Evolutionary conservation across 2,113 vertebrate genomes (phyloP).

Genomic region (Melanocharis versteri): DNA sequence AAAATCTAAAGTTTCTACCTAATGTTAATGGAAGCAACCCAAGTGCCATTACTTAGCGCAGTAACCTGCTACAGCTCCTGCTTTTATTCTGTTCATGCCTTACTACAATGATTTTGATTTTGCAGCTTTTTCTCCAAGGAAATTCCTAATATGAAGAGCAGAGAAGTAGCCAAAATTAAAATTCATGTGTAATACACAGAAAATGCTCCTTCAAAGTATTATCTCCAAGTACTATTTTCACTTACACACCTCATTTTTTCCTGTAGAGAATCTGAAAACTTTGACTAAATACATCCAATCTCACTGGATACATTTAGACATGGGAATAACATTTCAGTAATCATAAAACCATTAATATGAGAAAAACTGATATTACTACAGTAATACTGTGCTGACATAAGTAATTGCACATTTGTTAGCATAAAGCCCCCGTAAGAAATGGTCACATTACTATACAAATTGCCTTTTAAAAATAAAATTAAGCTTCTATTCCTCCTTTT

Average conservation of each 20-base stretch:
- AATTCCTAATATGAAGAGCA: neutral
- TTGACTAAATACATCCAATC: slow-evolving; percentile 59
- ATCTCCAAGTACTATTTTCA: neutral
- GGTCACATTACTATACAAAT: slow-evolving; percentile 53
- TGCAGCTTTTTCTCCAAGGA: neutral
- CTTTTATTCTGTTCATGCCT: neutral
- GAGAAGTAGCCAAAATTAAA: neutral
- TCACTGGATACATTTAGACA: slow-evolving; percentile 50
- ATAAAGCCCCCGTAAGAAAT: slow-evolving; percentile 41
- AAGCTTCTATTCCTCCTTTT: slow-evolving; percentile 53
- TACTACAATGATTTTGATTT: neutral
- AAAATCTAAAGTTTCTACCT: neutral
- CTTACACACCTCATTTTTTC: neutral
- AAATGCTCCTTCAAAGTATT: neutral
- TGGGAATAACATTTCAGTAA: slow-evolving; percentile 53
- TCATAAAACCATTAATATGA: slow-evolving; percentile 59
- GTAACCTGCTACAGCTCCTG: neutral
- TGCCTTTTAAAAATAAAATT: slow-evolving; percentile 56
- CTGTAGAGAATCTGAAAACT: slow-evolving; percentile 37
- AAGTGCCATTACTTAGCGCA: neutral
- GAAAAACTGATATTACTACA: neutral
- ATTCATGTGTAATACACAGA: neutral
- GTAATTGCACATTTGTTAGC: slow-evolving; percentile 53
- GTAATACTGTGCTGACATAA: slow-evolving; percentile 16
- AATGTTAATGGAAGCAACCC: neutral